A percentile compares a stretch with the other conserved stretches of the same genome.
Conservation (phyloP, 2,888 invertebrate species). For the Ptilodon capucinus region DNA sequence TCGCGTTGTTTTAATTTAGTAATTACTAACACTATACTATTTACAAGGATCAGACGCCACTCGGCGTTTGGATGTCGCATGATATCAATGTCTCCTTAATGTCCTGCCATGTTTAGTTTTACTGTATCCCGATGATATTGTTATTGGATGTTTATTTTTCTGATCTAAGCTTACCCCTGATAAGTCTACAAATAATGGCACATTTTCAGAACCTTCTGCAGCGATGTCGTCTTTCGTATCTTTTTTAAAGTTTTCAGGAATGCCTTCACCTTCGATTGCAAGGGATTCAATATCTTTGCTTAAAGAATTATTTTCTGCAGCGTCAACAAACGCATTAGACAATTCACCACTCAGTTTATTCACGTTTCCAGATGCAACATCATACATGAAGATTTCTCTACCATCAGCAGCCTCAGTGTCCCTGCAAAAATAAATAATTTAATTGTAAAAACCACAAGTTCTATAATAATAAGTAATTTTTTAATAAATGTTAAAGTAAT, state of each 20-base stretch:
- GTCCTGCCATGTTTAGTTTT: conserved; percentile 79
- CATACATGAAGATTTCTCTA: conserved; percentile 94
- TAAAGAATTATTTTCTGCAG: conserved; percentile 91
- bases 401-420: conserved; percentile 74
- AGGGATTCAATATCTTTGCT: conserved; percentile 85
- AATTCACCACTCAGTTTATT: conserved; percentile 91
- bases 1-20: conserved; percentile 76
- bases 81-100: conserved; percentile 64
- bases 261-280: conserved; percentile 78
- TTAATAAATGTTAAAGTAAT: not conserved
- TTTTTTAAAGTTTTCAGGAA: conserved; percentile 66
- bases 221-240: conserved; percentile 46
- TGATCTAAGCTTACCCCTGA: conserved; percentile 69
- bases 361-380: conserved; percentile 87
- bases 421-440: conserved; percentile 47
- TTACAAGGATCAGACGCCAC: conserved; percentile 64
- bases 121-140: conserved; percentile 78
- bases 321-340: conserved; percentile 92
- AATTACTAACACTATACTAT: conserved; percentile 77
- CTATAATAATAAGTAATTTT: no score
- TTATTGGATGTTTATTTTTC: conserved; percentile 64
- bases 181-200: conserved; percentile 79
- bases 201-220: conserved; percentile 73
- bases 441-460: not conserved
- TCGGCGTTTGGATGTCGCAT: conserved; percentile 29